These are phyloP conservation scores for Ciona savignyi DNA, from an alignment of 23 tunicate genomes.

Conservation along the genomic window DNA sequence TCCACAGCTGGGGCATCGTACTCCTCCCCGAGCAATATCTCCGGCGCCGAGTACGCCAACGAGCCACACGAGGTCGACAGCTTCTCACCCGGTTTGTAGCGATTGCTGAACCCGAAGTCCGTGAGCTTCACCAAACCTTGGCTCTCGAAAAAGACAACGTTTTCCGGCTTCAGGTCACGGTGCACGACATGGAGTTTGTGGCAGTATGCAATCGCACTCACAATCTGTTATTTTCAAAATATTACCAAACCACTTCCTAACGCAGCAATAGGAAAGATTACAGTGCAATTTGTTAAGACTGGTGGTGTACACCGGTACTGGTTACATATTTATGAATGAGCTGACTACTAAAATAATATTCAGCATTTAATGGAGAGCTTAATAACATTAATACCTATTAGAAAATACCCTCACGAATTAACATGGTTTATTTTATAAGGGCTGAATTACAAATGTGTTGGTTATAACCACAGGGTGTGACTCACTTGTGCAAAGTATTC, in stretches of 20 bases:
- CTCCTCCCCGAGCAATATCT: conserved; percentile 95
- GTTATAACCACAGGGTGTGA: no score
- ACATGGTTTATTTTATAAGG: no score
- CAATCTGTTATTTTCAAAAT: conserved; percentile 75
- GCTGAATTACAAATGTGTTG: no score
- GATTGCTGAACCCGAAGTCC: conserved; percentile 95
- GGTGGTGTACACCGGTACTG: no score
- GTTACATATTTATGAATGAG: no score
- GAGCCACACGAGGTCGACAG: conserved; percentile 96
- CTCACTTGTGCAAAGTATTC: conserved; percentile 91
- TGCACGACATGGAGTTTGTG: conserved; percentile 96
- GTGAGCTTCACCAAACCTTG: conserved; percentile 94
- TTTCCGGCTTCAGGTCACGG: conserved; percentile 95
- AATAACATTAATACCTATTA: no score
- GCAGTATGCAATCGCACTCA: conserved; percentile 93
- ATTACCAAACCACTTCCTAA: no score
- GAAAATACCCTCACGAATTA: no score
- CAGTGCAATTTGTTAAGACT: no score
- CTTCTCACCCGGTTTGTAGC: conserved; percentile 73
- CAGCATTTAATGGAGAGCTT: no score
- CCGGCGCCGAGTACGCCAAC: conserved; percentile 98
- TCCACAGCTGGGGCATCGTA: conserved; percentile 99
- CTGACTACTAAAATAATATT: no score
- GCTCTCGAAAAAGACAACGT: conserved; percentile 88
- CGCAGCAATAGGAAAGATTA: no score